A percentile compares a stretch with the other conserved stretches of the same genome.
phyloP scores from a whole-genome alignment of 1,140 invertebrate species.

The Anadara kagoshimensis region DNA sequence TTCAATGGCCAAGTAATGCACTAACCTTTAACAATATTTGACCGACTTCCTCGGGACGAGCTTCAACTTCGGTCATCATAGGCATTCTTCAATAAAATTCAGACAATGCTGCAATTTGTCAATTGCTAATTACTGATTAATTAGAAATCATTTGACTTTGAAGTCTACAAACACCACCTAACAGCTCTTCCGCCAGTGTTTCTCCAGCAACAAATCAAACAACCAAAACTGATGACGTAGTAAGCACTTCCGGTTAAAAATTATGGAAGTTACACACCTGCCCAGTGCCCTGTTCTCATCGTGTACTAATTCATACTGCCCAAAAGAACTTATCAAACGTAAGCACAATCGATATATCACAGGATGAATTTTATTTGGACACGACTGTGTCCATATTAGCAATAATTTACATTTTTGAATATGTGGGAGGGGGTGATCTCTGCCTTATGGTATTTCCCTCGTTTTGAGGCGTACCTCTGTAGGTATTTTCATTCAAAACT shows the following conservation, averaged over 20 bases:
- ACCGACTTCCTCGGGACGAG: conserved; percentile 67
- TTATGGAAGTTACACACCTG: conserved; percentile 43
- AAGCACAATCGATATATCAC: neutral
- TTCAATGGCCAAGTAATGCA: neutral
- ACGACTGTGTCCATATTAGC: neutral
- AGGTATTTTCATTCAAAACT: too few relatives aligned
- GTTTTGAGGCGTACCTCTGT: neutral
- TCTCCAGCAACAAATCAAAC: conserved; percentile 67
- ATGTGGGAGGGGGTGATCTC: neutral
- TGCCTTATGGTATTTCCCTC: neutral
- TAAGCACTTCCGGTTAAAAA: conserved; percentile 49
- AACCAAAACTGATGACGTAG: conserved; percentile 63
- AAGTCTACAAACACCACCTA: neutral
- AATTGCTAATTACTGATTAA: neutral
- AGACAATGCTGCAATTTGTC: neutral
- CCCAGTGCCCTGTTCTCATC: conserved; percentile 60
- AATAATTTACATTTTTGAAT: neutral
- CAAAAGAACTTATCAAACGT: conserved; percentile 52
- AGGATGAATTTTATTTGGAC: too few relatives aligned
- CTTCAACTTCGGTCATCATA: conserved; percentile 63
- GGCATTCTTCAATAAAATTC: neutral
- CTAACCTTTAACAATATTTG: conserved; percentile 70
- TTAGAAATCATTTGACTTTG: conserved; percentile 1
- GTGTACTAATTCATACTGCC: conserved; percentile 41
- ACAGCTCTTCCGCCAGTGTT: conserved; percentile 51